Conservation (phyloP, 1,140 invertebrate species). For the Drosophila virilis region DNA sequence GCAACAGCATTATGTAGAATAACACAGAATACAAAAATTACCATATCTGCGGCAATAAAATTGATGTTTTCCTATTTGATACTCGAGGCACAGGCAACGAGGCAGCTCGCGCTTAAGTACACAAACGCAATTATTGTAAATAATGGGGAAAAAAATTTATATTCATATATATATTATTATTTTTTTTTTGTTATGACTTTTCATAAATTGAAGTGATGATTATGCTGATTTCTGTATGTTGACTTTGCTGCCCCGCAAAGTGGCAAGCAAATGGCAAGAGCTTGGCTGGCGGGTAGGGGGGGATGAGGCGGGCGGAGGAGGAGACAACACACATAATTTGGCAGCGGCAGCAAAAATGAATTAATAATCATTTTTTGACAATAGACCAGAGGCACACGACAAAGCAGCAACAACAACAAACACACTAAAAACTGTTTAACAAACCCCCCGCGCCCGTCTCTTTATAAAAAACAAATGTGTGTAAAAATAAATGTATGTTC, state of each 20-base stretch:
- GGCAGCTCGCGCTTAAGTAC: constrained; percentile 69
- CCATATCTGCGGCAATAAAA: constrained; percentile 53
- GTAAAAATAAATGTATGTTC: constrained; percentile 59
- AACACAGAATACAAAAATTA: constrained; percentile 22
- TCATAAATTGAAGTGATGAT: constrained; percentile 76
- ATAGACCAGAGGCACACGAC: constrained; percentile 68
- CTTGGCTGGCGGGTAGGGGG: not conserved
- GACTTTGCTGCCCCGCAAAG: constrained; percentile 34
- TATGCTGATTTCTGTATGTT: constrained; percentile 67
- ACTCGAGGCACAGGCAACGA: constrained; percentile 46
- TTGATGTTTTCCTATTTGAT: constrained; percentile 63
- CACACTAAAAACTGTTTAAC: constrained; percentile 35
- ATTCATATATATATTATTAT: constrained; percentile 46
- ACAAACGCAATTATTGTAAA: constrained; percentile 33
- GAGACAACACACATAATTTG: constrained; percentile 43
- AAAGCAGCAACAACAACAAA: constrained; percentile 36
- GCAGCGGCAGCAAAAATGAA: constrained; percentile 47
- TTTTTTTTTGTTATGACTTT: constrained; percentile 54
- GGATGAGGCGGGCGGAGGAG: not conserved
- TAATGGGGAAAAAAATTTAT: constrained; percentile 26
- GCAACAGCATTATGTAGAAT: constrained; percentile 8
- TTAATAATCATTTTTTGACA: constrained; percentile 68
- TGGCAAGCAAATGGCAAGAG: constrained; percentile 8
- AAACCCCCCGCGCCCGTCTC: not conserved
- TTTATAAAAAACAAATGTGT: constrained; percentile 2